Conservation (phyloP, 2,797 vertebrate genomes). For the Manis javanica region DNA sequence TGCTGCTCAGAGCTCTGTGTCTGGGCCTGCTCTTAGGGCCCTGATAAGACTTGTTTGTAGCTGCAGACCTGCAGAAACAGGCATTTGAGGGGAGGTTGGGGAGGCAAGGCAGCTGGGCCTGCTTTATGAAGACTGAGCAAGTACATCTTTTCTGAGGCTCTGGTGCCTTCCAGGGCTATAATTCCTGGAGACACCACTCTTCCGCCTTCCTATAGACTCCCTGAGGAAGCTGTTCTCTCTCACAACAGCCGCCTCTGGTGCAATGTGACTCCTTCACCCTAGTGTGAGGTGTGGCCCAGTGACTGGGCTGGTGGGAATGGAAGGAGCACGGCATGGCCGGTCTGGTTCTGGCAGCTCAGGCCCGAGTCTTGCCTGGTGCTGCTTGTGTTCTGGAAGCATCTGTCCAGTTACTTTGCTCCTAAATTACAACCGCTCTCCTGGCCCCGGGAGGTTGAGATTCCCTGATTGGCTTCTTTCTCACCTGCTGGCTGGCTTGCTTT, state of each 20-base stretch:
- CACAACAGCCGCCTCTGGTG: background rate
- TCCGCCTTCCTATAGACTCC: background rate
- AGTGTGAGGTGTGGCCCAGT: background rate
- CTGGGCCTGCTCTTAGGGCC: background rate
- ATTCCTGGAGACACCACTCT: background rate
- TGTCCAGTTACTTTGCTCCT: background rate
- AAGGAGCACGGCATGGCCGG: background rate
- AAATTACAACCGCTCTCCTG: background rate
- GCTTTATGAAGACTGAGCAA: background rate
- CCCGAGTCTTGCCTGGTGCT: background rate
- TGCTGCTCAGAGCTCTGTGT: background rate
- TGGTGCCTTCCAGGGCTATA: background rate
- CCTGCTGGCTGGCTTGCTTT: background rate
- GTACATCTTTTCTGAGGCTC: background rate
- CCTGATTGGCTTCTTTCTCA: background rate
- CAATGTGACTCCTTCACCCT: background rate
- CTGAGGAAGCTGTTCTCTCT: background rate
- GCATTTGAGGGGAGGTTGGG: background rate
- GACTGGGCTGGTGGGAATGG: background rate
- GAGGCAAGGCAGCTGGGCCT: background rate
- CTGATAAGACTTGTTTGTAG: background rate
- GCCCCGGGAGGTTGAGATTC: background rate
- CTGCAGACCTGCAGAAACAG: background rate
- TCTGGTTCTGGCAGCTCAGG: background rate
- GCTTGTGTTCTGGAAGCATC: background rate